Evolutionary conservation across 1,140 invertebrate genomes (phyloP).

Genomic region (Magallana angulata): DNA sequence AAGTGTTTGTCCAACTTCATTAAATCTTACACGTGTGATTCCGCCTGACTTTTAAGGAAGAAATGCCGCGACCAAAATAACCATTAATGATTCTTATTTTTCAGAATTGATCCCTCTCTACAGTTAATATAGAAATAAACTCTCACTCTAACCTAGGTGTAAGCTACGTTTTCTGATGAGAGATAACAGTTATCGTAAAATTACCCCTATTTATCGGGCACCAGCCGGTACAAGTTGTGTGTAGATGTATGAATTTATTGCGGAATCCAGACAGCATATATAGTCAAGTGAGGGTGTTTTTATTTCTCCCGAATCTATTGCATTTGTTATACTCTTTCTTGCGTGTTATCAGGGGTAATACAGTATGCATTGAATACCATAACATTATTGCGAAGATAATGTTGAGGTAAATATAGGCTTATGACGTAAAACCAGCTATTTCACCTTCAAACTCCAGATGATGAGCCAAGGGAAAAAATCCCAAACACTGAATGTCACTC

Average conservation of each 20-base stretch:
- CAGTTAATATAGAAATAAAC: constrained; percentile 1
- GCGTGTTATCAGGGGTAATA: constrained; percentile 15
- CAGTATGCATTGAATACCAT: constrained; percentile 13
- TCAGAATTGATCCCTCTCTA: no score
- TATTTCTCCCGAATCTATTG: background rate
- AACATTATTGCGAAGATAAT: constrained; percentile 21
- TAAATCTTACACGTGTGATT: background rate
- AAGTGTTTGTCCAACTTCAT: constrained; percentile 26
- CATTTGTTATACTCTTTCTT: background rate
- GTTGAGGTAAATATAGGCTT: constrained; percentile 18
- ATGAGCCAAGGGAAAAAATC: background rate
- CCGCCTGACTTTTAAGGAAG: background rate
- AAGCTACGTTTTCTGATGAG: constrained; percentile 3
- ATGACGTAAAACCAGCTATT: constrained; percentile 19
- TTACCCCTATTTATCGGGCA: constrained; percentile 37
- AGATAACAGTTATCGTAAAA: constrained; percentile 33
- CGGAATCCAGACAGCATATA: background rate
- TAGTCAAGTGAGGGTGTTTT: constrained; percentile 14
- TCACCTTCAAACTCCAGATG: constrained; percentile 26
- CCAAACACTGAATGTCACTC: background rate
- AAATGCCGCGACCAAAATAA: background rate
- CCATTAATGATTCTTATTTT: background rate
- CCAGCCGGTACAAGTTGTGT: background rate
- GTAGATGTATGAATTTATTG: constrained; percentile 22
- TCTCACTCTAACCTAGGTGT: background rate